These are phyloP conservation scores for Polypedilum pembai DNA, from an alignment of 1,140 invertebrate genomes.

Conservation along the genomic window DNA sequence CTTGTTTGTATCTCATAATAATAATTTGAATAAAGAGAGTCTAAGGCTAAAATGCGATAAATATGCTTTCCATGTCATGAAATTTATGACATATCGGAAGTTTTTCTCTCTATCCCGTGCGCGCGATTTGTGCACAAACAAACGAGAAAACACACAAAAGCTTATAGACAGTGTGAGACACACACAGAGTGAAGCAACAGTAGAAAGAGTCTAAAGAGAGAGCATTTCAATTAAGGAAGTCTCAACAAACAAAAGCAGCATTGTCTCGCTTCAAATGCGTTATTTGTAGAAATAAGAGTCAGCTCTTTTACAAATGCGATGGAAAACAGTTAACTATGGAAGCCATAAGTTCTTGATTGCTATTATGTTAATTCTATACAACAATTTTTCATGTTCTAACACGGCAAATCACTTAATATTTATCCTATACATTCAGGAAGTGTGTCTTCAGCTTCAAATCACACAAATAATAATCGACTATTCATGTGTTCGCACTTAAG, in stretches of 20 bases:
- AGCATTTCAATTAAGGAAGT: conserved; percentile 10
- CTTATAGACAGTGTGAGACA: background rate
- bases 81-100: conserved; percentile 18
- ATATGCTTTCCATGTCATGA: conserved; percentile 17
- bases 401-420: too few species aligned
- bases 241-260: background rate
- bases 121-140: background rate
- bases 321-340: too few species aligned
- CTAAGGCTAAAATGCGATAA: conserved; percentile 9
- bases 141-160: background rate
- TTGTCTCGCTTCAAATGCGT: background rate
- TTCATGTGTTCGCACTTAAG: too few species aligned
- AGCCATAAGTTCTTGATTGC: too few species aligned
- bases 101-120: background rate
- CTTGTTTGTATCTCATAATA: background rate
- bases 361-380: too few species aligned
- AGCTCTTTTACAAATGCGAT: too few species aligned
- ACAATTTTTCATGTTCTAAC: too few species aligned
- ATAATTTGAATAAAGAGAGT: conserved; percentile 1
- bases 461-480: too few species aligned
- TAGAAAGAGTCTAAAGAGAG: background rate
- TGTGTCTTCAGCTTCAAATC: too few species aligned
- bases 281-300: too few species aligned
- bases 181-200: background rate
- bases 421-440: too few species aligned